phyloP scores from a whole-genome alignment of 37 sponge, comb jelly and placozoan genomes.

The Spongia lamella region DNA sequence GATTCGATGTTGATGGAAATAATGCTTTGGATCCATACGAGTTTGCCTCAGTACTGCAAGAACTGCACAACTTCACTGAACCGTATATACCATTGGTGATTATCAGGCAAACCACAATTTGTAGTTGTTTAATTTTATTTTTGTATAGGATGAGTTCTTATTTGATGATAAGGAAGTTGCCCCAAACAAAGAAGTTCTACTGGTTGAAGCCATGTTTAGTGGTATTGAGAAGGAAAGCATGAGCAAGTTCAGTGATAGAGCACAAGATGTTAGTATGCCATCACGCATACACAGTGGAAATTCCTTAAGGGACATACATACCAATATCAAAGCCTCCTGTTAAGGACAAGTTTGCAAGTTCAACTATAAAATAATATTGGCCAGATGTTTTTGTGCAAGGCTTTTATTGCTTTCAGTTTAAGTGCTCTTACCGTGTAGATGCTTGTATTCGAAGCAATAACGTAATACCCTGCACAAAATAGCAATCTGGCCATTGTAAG shows the following conservation, averaged over 20 bases:
- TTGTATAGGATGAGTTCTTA: slow-evolving; percentile 12
- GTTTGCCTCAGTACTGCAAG: slow-evolving; percentile 22
- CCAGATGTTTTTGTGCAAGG: no score
- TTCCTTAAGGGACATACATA: not conserved
- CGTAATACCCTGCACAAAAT: no score
- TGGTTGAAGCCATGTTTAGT: slow-evolving; percentile 38
- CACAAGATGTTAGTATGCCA: slow-evolving; percentile 6
- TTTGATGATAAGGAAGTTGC: slow-evolving; percentile 45
- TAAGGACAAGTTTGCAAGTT: no score
- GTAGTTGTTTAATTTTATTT: not conserved
- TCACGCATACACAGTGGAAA: not conserved
- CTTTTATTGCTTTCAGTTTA: no score
- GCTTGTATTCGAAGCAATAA: no score
- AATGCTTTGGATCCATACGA: slow-evolving; percentile 75
- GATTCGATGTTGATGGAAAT: slow-evolving; percentile 57
- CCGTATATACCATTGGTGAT: not conserved
- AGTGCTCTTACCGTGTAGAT: no score
- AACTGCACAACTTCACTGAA: slow-evolving; percentile 1
- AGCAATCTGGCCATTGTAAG: no score
- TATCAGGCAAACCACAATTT: not conserved
- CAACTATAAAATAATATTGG: no score
- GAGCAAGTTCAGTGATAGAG: slow-evolving; percentile 47
- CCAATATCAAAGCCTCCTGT: no score
- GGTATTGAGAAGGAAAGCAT: slow-evolving; percentile 55
- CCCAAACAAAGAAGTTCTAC: slow-evolving; percentile 37